Evolutionary conservation across 2,888 invertebrate genomes (phyloP).

Genomic region (Caenorhabditis macrosperma): DNA sequence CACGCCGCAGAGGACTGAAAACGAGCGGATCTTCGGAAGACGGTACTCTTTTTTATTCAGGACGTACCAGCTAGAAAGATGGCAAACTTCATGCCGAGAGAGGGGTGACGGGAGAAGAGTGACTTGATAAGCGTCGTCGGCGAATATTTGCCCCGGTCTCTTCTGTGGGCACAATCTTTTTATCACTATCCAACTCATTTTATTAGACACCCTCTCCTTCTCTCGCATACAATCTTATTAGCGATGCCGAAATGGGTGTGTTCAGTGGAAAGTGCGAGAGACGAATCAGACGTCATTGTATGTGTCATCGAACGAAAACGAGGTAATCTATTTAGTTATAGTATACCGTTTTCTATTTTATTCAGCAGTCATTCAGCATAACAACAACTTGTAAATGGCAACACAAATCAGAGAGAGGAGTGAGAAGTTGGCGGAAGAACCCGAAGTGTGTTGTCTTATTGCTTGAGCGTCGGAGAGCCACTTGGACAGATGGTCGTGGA

Average conservation of each 20-base stretch:
- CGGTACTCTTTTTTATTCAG: not conserved
- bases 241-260: constrained; percentile 47
- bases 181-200: constrained; percentile 57
- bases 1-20: constrained; percentile 40
- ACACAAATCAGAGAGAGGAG: not conserved
- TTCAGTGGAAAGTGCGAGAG: constrained; percentile 41
- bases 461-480: constrained; percentile 59
- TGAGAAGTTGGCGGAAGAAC: constrained; percentile 20
- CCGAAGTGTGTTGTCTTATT: constrained; percentile 2
- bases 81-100: constrained; percentile 56
- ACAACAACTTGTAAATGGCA: not conserved
- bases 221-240: constrained; percentile 57
- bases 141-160: constrained; percentile 48
- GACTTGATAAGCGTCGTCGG: constrained; percentile 38
- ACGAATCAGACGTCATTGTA: constrained; percentile 29
- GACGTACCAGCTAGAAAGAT: constrained; percentile 49
- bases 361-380: not conserved
- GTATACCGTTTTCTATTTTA: constrained; percentile 2
- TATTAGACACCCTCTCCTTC: constrained; percentile 42
- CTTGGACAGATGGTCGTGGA: constrained; percentile 57
- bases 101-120: constrained; percentile 27
- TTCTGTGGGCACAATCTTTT: constrained; percentile 31
- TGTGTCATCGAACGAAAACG: constrained; percentile 23
- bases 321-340: too few relatives aligned
- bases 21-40: not conserved